These are phyloP conservation scores for Lamellibrachia columna DNA, from an alignment of 2,888 invertebrate species.

Conservation along the genomic window DNA sequence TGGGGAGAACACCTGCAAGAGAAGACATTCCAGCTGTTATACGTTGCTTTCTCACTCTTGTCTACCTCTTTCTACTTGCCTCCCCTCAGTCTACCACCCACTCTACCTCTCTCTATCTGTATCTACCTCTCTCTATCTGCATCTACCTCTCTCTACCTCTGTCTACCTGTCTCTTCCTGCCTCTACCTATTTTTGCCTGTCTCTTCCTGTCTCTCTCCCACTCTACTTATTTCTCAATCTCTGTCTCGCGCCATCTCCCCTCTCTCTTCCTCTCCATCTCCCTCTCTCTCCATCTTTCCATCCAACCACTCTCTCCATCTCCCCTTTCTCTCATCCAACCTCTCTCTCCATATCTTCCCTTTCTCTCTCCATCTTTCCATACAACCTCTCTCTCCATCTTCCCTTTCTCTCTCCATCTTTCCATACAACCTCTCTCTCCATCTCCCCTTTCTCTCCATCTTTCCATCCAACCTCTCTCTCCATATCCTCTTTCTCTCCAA, in stretches of 20 bases:
- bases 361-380: background rate
- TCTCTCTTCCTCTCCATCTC: background rate
- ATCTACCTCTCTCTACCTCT: no score
- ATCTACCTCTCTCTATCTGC: no score
- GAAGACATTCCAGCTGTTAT: background rate
- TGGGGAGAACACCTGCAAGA: conserved; percentile 86
- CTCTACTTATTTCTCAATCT: background rate
- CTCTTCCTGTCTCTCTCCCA: no score
- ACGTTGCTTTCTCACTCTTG: no score
- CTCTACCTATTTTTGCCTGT: no score
- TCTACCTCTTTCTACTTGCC: no score
- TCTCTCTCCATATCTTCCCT: background rate
- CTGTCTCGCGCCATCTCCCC: background rate
- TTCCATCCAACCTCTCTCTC: background rate
- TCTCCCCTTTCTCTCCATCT: no score
- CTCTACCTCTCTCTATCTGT: no score
- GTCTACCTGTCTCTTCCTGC: no score
- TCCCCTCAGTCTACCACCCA: no score
- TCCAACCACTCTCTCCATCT: no score
- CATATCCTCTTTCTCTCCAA: background rate
- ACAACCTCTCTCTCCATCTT: background rate
- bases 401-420: no score
- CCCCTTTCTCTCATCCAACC: background rate
- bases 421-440: background rate
- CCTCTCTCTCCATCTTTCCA: background rate